A percentile compares a stretch with the other conserved stretches of the same genome.
These are phyloP conservation scores for Lepidurus arcticus DNA, from an alignment of 1,140 invertebrate species.

Conservation along the genomic window DNA sequence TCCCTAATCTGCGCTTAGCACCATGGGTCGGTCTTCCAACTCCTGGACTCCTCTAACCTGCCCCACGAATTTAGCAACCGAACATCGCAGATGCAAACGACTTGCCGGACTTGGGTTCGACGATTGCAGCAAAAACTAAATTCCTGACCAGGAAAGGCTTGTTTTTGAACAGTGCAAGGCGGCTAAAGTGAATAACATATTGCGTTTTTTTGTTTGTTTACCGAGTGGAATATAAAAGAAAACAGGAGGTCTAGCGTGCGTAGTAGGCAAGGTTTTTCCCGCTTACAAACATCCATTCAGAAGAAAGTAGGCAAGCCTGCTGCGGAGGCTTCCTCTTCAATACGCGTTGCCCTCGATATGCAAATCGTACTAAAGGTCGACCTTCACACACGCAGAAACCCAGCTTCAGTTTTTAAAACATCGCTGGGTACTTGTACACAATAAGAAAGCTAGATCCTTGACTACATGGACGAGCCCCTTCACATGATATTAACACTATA, in stretches of 20 bases:
- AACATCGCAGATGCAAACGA: too few species aligned
- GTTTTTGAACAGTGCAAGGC: too few species aligned
- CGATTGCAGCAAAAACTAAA: too few species aligned
- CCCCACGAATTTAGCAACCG: too few species aligned
- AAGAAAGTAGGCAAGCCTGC: neutral
- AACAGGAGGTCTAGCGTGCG: neutral
- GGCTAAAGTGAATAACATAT: too few species aligned
- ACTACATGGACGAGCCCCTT: neutral
- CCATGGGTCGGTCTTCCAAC: too few species aligned
- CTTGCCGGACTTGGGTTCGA: too few species aligned
- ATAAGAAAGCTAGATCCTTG: neutral
- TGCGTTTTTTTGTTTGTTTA: too few species aligned
- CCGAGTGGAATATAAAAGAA: too few species aligned
- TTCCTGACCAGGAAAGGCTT: too few species aligned
- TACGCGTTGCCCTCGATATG: constrained; percentile 10
- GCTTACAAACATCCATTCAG: neutral
- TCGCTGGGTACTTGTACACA: neutral
- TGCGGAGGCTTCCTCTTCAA: neutral
- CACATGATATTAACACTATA: neutral
- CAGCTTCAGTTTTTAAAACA: neutral
- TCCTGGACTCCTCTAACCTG: too few species aligned
- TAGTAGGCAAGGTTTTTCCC: neutral
- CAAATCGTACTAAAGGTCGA: neutral
- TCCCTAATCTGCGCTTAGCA: too few species aligned
- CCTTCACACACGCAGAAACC: neutral